Evolutionary conservation across 2,888 invertebrate genomes (phyloP).

Genomic region (Bombylius major): DNA sequence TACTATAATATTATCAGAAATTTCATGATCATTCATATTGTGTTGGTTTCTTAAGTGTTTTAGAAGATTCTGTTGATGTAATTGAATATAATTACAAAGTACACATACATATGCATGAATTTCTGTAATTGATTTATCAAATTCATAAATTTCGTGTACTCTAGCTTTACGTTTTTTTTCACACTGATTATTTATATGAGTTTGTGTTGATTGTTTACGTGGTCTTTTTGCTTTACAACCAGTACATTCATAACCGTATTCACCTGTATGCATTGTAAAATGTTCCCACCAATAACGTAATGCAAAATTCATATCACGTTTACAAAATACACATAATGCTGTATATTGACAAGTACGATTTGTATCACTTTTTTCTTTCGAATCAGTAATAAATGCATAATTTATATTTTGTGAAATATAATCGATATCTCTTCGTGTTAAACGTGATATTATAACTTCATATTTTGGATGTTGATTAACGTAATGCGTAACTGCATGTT

Average conservation of each 20-base stretch:
- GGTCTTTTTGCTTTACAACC: constrained; percentile 3
- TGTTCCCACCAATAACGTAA: constrained; percentile 10
- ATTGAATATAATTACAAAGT: constrained; percentile 9
- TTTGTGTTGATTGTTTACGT: not conserved
- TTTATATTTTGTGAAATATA: constrained; percentile 4
- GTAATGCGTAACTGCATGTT: constrained; percentile 16
- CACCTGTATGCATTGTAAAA: constrained; percentile 7
- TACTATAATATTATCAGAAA: not conserved
- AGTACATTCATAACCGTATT: constrained; percentile 4
- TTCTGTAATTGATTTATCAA: constrained; percentile 1
- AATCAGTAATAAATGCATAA: constrained; percentile 4
- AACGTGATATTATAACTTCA: constrained; percentile 7
- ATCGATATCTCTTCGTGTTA: constrained; percentile 4
- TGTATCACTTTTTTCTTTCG: not conserved
- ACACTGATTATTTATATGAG: constrained; percentile 1
- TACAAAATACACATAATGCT: constrained; percentile 9
- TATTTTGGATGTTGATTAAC: constrained; percentile 9
- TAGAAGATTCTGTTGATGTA: constrained; percentile 3
- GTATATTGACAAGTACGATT: constrained; percentile 1
- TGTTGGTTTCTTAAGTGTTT: constrained; percentile 7
- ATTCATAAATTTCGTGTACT: constrained; percentile 1
- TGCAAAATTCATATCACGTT: constrained; percentile 1
- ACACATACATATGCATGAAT: constrained; percentile 9
- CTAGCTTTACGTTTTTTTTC: not conserved
- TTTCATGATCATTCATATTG: not conserved